Evolutionary conservation across 2,113 vertebrate genomes (phyloP), one percentile per base, ranked within the genome.

Genomic region (Cichladusa arquata): DNA sequence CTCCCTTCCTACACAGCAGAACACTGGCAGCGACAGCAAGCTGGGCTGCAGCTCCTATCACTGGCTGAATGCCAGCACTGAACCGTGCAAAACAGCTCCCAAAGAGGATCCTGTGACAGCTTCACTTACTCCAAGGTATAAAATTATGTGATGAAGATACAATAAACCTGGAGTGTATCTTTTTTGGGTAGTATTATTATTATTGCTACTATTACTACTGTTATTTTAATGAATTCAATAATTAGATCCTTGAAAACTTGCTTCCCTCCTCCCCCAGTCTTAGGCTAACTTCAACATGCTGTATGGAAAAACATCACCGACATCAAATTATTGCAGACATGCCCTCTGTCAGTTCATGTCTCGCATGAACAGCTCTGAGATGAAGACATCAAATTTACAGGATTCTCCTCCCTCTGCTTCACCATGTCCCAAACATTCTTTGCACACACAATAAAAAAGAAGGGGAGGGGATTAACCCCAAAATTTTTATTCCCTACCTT

Each of bases 1-100:
- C 62, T 92, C 13, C 4, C 84, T 50, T 81, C 91, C 96, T 80
- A 96, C 94, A 92, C 84, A 72, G 54, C n/a, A 82, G 86, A 92
- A 70, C 36, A 3, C 51, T 82, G 78, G 74, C 90, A 92, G 87
- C 53, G 26, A 36, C 34, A 89, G 86, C 79, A 64, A 36, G 76
- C 72, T 40, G 62, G 61, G 88, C 58, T 72, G 65, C 62, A 54
- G 66, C 88, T 95, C 78, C 62, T 18, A 11, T 14, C 2, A 0
- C 71, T 90, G 92, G 92, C 86, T 38, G 5, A 56, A 15, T 0
- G 58, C 94, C 95, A 92, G 45, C 26, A 1, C 36, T 0, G 14
- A 89, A 44, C 28, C 18, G 1, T n/a, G 66, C 65, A 48, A 19
- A 92, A 60, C 69, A 71, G 73, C 84, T 86, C 64, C 50, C 45